Base-by-base conservation (phyloP, 2,113 vertebrate genomes). In the Silurus asotus region DNA sequence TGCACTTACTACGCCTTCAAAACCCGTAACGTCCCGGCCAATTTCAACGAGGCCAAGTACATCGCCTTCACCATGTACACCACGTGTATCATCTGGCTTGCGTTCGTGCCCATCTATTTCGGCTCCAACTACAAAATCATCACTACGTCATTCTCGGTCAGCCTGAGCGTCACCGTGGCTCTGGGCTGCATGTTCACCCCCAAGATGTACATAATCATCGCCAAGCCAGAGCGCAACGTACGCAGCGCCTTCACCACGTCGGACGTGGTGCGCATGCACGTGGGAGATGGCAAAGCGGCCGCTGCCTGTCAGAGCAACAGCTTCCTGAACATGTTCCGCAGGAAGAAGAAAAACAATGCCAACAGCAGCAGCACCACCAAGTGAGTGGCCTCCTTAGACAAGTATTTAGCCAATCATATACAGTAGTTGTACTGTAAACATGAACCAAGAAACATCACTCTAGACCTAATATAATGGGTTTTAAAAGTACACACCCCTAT, bases 81-180 rank as follows among this genome's bases (percentile, higher is more conserved):
- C 88, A 99, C 98, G 61, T 99, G 98, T 88, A 99, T 99, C 91
- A 99, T 99, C 95, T 99, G 98, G 98, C 91, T 99, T 92, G 98
- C 98, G 81, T 99, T 99, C 3, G 97, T 99, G 87, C 98, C 98
- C 75, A 99, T 99, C 90, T 99, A 99, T 91, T 99, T 99, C 1
- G 98, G 98, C 89, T 99, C 98, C 95, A 99, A 99, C 95, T 99
- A 99, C 95, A 99, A 99, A 95, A 99, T 99, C 93, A 99, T 99
- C 92, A 99, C 98, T 53, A 99, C 98, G 20, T 99, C 98, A 81
- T 99, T 99, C 88, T 99, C 98, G 0, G 98, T 99, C 91, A 99
- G 98, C 92, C 96, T 99, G 88, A 99, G 98, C 0, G 97, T 99
- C 23, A 99, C 98, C 0, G 98, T 99, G 90, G 98, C 98, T 0